Conservation (phyloP, 2,113 vertebrate species). For the Rhynchopsitta pachyrhyncha region DNA sequence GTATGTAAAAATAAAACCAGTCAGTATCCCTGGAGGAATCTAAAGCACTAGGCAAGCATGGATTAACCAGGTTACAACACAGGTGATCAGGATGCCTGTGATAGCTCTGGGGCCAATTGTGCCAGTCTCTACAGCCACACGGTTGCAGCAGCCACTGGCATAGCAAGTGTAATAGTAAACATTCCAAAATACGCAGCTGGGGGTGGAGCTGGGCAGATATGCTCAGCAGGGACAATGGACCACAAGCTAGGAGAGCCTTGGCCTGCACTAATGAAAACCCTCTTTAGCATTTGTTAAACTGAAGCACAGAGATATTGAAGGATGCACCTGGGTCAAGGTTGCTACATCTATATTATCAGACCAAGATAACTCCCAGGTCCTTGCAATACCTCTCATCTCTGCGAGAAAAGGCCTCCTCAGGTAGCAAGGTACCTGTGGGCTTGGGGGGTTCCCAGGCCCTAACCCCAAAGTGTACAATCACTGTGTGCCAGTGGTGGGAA, state of each 20-base stretch:
- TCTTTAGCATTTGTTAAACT: neutral
- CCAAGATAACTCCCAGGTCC: neutral
- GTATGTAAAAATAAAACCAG: neutral
- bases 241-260: neutral
- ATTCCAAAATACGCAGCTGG: neutral
- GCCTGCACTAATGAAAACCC: conserved; percentile 29
- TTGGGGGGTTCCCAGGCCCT: neutral
- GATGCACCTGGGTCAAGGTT: conserved; percentile 22
- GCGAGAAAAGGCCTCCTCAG: neutral
- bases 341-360: neutral
- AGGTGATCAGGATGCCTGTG: neutral
- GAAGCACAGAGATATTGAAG: neutral
- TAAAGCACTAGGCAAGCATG: neutral
- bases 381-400: neutral
- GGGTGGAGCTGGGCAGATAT: conserved; percentile 8
- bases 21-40: neutral
- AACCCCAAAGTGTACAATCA: neutral
- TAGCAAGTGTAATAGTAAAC: neutral
- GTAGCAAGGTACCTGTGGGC: neutral
- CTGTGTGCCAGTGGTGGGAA: neutral
- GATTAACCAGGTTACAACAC: neutral
- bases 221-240: neutral
- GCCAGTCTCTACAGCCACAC: neutral
- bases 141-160: neutral
- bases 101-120: neutral